Conservation (phyloP, 2,113 vertebrate genomes). For the Benitochromis conjunctus region DNA sequence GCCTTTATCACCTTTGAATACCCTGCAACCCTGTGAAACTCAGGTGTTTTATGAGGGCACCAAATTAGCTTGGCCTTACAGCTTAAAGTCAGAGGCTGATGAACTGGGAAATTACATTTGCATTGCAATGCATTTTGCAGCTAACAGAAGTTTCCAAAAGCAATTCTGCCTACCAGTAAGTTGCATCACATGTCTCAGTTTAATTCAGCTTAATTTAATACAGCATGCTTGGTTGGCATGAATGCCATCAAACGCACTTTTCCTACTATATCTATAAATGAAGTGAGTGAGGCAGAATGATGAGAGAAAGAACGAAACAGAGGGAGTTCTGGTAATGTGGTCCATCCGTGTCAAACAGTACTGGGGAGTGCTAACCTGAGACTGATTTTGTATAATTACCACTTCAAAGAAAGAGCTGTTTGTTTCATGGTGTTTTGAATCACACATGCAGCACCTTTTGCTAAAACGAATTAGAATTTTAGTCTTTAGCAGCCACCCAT, state of each 20-base stretch:
- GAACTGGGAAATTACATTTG: constrained; percentile 74
- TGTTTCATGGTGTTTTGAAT: background rate
- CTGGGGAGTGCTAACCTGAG: background rate
- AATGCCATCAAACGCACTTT: background rate
- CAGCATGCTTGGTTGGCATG: constrained; percentile 3
- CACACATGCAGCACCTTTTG: background rate
- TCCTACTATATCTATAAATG: background rate
- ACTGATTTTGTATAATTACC: background rate
- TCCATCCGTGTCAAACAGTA: background rate
- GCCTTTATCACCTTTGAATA: constrained; percentile 24
- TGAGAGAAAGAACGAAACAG: background rate
- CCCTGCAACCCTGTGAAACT: constrained; percentile 32
- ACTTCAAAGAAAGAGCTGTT: background rate
- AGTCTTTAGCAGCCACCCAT: background rate
- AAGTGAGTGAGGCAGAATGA: background rate
- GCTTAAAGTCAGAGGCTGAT: constrained; percentile 57
- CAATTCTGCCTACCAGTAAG: constrained; percentile 26
- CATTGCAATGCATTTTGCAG: constrained; percentile 57
- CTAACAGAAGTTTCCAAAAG: constrained; percentile 61
- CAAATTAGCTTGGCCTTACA: constrained; percentile 61
- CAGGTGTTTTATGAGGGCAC: constrained; percentile 49
- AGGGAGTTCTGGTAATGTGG: background rate
- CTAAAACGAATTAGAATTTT: background rate
- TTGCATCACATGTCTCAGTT: background rate
- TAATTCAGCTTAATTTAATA: constrained; percentile 14